These are phyloP conservation scores for Platysternon megacephalum DNA, from an alignment of 2,113 vertebrate species.

Conservation along the genomic window DNA sequence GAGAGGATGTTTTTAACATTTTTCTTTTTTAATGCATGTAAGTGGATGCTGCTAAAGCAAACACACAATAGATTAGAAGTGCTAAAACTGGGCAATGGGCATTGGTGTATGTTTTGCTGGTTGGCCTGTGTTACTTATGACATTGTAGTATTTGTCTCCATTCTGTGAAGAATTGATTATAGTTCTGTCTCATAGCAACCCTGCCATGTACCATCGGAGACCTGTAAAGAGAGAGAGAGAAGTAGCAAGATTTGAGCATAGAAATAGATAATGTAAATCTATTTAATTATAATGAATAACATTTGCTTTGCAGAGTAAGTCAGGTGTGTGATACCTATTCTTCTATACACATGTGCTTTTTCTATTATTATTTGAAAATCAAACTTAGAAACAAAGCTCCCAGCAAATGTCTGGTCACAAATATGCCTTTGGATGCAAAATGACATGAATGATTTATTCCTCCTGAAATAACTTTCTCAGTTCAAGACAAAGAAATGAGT, in stretches of 20 bases:
- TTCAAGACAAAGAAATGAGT: background rate
- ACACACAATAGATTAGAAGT: background rate
- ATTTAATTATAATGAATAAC: background rate
- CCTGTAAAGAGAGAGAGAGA: background rate
- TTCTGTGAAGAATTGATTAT: slow-evolving; percentile 2
- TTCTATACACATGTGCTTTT: background rate
- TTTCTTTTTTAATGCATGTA: background rate
- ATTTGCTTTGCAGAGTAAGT: background rate
- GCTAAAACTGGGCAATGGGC: background rate
- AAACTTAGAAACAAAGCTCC: background rate
- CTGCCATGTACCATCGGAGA: background rate
- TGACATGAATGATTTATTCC: background rate
- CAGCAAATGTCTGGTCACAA: background rate
- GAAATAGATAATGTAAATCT: background rate
- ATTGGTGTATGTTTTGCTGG: background rate
- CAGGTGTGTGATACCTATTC: background rate
- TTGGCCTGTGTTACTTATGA: background rate
- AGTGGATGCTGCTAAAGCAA: background rate
- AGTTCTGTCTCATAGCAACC: background rate
- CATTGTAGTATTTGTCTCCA: background rate
- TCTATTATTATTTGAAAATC: background rate
- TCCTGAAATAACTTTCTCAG: background rate
- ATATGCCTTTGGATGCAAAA: background rate
- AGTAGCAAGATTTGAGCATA: background rate
- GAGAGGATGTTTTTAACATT: background rate